Evolutionary conservation across 1,140 invertebrate species (phyloP), one percentile per base, ranked within the genome.

Genomic region (Glossosoma conforme): DNA sequence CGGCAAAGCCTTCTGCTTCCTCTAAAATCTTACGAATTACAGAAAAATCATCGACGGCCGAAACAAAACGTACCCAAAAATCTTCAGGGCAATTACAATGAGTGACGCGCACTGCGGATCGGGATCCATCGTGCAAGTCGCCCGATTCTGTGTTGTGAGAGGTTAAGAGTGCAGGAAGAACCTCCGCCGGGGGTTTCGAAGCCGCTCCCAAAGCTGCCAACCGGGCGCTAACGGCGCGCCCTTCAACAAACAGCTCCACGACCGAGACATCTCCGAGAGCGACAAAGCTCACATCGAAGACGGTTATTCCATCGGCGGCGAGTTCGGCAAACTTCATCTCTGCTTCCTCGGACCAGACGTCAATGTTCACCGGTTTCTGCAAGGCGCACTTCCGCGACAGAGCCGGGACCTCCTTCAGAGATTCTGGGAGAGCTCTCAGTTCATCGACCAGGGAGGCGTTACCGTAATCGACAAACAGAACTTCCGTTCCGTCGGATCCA

Each of bases 391-490:
- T 78, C 58, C 77, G 76, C 0, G 84, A 79, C 1, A 86, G 59
- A 4, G 77, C 69, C 4, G 79, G 78, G 49, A 80, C 69, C 10
- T 70, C 63, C 18, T 80, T 74, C 3, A 87, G 65, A 46, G 83
- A 77, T 44, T 81, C 76, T 1, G 85, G 83, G 14, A 87, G 65
- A 57, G 73, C 72, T 20, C 77, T 65, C 24, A 86, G 64, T 59
- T 79, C 75, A 17, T 71, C 76, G 0, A 77, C 76, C 5, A 76
- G 71, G 9, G 80, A 79, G 0, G 79, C 79, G 64, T 87, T 87
- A 15, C 85, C 85, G 60, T 87, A 87, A 68, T 88, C 86, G 62
- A 86, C 80, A 59, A 85, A 86, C 1, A 82, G 60, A 1, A 86
- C 82, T 67, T 84, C 81, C 3, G 75, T 80, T 4, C 75, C 80